phyloP scores from a whole-genome alignment of 2,888 invertebrate species.

The Leucophora obtusa region DNA sequence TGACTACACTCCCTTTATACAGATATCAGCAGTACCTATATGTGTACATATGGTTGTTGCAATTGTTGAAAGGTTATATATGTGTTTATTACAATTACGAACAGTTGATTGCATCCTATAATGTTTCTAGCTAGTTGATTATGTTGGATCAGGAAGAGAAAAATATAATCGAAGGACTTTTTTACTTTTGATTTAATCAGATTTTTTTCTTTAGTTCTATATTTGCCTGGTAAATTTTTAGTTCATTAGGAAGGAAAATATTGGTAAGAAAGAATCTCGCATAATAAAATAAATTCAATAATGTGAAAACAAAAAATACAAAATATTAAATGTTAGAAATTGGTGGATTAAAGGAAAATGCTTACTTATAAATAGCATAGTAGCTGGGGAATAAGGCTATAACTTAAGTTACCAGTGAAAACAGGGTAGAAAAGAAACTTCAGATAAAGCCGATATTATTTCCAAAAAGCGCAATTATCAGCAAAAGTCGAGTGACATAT shows the following conservation, averaged over 20 bases:
- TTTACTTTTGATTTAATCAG: not conserved
- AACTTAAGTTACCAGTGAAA: too few relatives aligned
- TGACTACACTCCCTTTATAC: not conserved
- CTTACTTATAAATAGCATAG: too few relatives aligned
- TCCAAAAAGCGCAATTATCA: too few relatives aligned
- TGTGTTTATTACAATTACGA: conserved; percentile 45
- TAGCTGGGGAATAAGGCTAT: too few relatives aligned
- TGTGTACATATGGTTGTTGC: not conserved
- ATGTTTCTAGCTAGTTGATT: conserved; percentile 50
- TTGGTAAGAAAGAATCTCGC: conserved; percentile 8
- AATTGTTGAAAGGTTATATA: conserved; percentile 32
- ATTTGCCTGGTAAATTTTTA: conserved; percentile 24
- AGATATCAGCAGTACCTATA: not conserved
- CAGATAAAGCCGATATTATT: too few relatives aligned
- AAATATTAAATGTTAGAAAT: not conserved
- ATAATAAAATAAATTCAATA: not conserved
- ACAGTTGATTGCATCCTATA: conserved; percentile 52
- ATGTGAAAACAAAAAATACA: not conserved
- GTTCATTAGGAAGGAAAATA: conserved; percentile 41
- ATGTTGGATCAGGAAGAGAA: conserved; percentile 35
- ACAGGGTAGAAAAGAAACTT: too few relatives aligned
- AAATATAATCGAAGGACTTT: conserved; percentile 15
- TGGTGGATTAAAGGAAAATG: not conserved
- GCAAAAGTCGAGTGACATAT: too few relatives aligned
- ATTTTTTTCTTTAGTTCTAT: not conserved